These are phyloP conservation scores for Athalia cordata DNA, from an alignment of 2,888 invertebrate species.

Conservation along the genomic window DNA sequence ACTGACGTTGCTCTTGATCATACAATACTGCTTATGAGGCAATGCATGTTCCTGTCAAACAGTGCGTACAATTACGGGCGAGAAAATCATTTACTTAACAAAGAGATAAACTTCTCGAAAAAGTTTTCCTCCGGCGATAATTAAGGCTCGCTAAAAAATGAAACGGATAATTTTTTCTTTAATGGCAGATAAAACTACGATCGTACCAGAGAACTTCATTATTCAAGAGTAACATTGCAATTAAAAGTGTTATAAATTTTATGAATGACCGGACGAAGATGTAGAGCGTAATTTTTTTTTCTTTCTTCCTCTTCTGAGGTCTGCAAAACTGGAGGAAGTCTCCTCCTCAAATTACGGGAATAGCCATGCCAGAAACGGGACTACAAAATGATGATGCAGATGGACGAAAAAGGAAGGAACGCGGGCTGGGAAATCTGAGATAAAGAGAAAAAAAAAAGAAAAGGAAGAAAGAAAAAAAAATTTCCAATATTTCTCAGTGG, in stretches of 20 bases:
- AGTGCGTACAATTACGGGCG: neutral
- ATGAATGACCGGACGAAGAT: constrained; percentile 2
- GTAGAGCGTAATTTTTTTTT: constrained; percentile 30
- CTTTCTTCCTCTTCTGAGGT: neutral
- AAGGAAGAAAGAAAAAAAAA: neutral
- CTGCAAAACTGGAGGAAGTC: neutral
- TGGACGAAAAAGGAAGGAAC: neutral
- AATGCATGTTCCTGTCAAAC: constrained; percentile 38
- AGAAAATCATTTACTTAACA: no score
- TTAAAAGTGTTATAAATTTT: constrained; percentile 23
- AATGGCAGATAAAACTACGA: no score
- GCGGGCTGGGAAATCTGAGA: neutral
- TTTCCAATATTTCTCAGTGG: constrained; percentile 23
- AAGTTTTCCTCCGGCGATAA: neutral
- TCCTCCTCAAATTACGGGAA: neutral
- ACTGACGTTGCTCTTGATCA: constrained; percentile 2
- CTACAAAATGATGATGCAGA: neutral
- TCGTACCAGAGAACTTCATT: no score
- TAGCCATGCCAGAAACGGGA: constrained; percentile 5
- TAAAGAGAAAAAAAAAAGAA: neutral
- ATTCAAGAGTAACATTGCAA: neutral
- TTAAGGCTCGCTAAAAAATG: no score
- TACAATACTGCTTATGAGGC: constrained; percentile 19
- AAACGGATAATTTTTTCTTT: no score
- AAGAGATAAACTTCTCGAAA: neutral